A percentile compares a stretch with the other conserved stretches of the same genome.
Conservation (phyloP, 2,888 invertebrate genomes). For the Mythimna ferrago region DNA sequence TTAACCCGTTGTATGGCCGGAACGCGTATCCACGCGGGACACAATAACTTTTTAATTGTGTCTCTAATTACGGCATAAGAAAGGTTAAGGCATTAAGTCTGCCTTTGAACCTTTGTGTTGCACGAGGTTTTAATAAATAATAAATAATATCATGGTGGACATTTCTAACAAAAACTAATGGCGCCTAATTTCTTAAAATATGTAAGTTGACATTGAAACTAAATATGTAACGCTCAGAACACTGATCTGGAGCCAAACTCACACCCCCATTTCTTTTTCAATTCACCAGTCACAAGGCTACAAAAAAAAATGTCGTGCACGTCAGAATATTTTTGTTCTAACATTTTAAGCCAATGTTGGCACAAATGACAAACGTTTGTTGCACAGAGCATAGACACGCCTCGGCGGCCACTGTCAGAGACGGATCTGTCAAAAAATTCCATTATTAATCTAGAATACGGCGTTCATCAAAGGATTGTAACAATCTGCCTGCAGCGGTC, state of each 20-base stretch:
- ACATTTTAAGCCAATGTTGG: slow-evolving; percentile 4
- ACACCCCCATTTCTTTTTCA: slow-evolving; percentile 32
- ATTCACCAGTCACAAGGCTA: slow-evolving; percentile 5
- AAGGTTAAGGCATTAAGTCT: too few species aligned
- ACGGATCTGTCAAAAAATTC: not conserved
- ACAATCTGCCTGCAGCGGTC: too few species aligned
- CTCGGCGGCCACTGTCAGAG: not conserved
- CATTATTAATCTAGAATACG: too few species aligned
- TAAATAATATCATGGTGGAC: not conserved
- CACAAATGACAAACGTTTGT: not conserved
- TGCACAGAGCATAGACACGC: not conserved
- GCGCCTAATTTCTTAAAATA: slow-evolving; percentile 19
- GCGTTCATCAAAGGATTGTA: too few species aligned
- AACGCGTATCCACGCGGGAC: too few species aligned
- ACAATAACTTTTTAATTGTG: too few species aligned
- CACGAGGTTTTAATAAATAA: too few species aligned
- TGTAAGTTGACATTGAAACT: slow-evolving; percentile 28
- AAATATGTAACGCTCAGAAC: slow-evolving; percentile 2
- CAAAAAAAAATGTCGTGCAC: slow-evolving; percentile 1
- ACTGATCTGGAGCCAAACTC: slow-evolving; percentile 26
- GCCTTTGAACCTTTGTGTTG: too few species aligned
- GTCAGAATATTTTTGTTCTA: slow-evolving; percentile 4
- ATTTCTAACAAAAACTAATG: slow-evolving; percentile 11
- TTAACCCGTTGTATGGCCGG: too few species aligned
- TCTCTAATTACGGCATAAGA: too few species aligned